Evolutionary conservation across 2,113 vertebrate genomes (phyloP), one percentile per base, ranked within the genome.

Genomic region (Carassius auratus): DNA sequence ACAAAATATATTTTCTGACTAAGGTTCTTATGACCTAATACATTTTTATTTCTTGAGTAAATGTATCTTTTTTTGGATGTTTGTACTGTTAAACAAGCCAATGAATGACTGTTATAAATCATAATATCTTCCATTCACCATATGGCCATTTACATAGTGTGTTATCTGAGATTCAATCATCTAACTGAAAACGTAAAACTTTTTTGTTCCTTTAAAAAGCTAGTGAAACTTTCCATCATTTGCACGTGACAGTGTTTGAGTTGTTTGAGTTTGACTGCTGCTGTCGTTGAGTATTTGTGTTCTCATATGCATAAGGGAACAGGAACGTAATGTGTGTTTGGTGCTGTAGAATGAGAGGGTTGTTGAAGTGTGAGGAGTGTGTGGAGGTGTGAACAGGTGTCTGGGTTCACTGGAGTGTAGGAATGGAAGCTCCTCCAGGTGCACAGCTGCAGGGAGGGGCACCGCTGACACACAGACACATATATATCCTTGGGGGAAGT

Each of bases 341-440:
- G 76, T 5, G 78, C 59, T 66, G 38, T 30, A 81, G 78, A 45
- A 42, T 66, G 78, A 66, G 61, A 66, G 0, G 57, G 55, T 61
- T 79, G 76, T 71, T 36, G 48, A 42, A 68, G 75, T 79, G 89
- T 86, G 87, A 91, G 81, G 90, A 92, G 89, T 80, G 91, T 85
- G 71, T 87, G 85, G 89, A 93, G 92, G 94, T 93, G 92, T 92
- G 92, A 94, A 92, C 93, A 93, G 93, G 90, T 94, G 93, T 92
- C 91, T 87, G 86, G 94, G 94, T 94, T 95, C 93, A 94, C 88
- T 93, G 91, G 85, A 86, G 89, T 92, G 89, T 89, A 87, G 93
- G 93, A 94, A 94, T 94, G 94, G 89, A 91, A 94, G 90, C 87
- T 84, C 85, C 87, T 92, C 94, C 94, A 94, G 94, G 93, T 93